Base-by-base conservation (phyloP, 2,888 invertebrate genomes). In the Aelia acuminata region DNA sequence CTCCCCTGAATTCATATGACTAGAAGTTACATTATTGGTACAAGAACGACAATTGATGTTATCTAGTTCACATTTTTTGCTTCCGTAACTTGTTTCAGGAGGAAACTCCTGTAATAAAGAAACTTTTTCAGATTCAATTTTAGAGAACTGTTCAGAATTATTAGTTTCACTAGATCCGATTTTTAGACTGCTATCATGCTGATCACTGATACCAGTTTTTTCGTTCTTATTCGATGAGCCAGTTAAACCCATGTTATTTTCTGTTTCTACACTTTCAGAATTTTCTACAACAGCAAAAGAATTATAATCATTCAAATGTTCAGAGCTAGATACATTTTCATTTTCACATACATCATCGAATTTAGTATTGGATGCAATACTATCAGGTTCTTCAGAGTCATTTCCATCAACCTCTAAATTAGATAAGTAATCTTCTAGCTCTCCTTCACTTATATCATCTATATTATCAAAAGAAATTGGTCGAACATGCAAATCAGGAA, bases 351-450 rank as follows among this genome's bases (percentile, higher is more conserved):
- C 22, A 47, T 39, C 47, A 50, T 49, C 84, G 35, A 75, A 35
- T 43, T 50, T 84, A 20, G 22, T 26, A 43, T 85, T 75, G 18
- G 57, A 80, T 53, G 47, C 49, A 43, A 31, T 3, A 84, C 70
- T 49, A 26, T 84, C 57, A 88, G 26, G 84, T 53, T 89, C 90
- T 57, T 90, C 90, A 18, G 91, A 50, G 49, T 84, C 48, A 43
- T 91, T 7, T 50, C 8, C 92, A 70, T 92, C 92, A 18, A 92
- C 92, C 87, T 93, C 93, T 35, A 93, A 90, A 88, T 93, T 92
- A 13, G 92, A 92, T 49, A 93, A 91, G 90, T 93, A 93, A 86
- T 92, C 92, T 87, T 91, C 92, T 53, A 93, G 90, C 90, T 93
- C 92, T 53, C 92, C 92, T 88, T 93, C 93, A 0, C 92, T 92